Base-by-base conservation (phyloP, 2,888 invertebrate species). In the Diploptera punctata region DNA sequence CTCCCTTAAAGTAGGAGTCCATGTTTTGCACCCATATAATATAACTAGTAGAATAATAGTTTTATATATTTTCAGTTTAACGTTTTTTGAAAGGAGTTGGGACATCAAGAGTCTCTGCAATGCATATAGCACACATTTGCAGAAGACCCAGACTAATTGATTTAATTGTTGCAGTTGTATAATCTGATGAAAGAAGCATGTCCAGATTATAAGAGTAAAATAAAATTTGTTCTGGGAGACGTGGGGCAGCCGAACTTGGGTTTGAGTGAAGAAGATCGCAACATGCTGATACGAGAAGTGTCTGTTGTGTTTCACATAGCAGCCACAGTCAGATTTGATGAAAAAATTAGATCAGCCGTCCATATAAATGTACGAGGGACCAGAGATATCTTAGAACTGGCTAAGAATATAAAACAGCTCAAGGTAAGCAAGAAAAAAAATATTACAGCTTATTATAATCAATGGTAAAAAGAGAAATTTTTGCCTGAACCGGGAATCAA, bases 301-400 rank as follows among this genome's bases (percentile, higher is more conserved):
- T 61, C 38, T 3, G 43, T 73, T n/a, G 44, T 74, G 29, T 57
- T 74, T 19, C 74, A 74, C 31, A 68, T 72, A n/a, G 74, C 74
- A 10, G 74, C 74, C 19, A 74, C 74, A 0, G 74, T 74, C 52
- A 65, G 73, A 24, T 74, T 74, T 38, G 73, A 74, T 43, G 74
- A 74, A 54, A 47, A 52, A 26, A n/a, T 74, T 1, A 54, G 47
- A 16, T n/a, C 43, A 43, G 74, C 74, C 33, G 73, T 73, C 10
- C 19, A 18, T 33, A 74, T 68, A 52, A 74, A 74, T 54, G 68
- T 74, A 24, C 19, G 49, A 29, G 73, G 72, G 13, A 72, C 72
- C 1, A 54, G 57, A 9, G 10, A 65, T n/a, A 29, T 70, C 1
- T 29, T 74, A 10, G 38, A 52, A 3, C 68, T 74, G 19, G 68